Evolutionary conservation across 2,113 vertebrate genomes (phyloP).

Genomic region (Tachysurus vachellii): DNA sequence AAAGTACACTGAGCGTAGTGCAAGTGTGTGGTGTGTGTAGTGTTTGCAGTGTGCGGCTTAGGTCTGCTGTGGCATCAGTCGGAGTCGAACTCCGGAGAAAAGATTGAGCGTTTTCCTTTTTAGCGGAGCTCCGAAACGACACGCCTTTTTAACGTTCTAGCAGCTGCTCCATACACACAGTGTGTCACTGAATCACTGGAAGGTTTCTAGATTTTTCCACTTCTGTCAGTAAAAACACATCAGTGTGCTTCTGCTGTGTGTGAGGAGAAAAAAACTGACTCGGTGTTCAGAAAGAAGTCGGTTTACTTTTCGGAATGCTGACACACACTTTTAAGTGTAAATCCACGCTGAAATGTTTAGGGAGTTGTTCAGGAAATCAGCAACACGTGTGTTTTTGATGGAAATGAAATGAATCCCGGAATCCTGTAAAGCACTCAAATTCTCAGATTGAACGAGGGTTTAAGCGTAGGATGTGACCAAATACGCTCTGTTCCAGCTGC

Average conservation of each 20-base stretch:
- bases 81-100: neutral
- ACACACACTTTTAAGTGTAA: neutral
- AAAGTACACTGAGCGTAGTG: no score
- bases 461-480: neutral
- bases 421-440: neutral
- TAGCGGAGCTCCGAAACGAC: neutral
- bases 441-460: neutral
- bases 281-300: neutral
- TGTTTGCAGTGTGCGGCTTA: no score
- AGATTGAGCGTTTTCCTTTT: neutral
- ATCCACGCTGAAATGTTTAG: neutral
- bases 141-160: neutral
- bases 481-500: neutral
- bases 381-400: neutral
- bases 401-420: neutral
- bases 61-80: neutral
- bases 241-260: neutral
- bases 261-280: no score
- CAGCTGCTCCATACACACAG: neutral
- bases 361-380: neutral
- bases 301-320: neutral
- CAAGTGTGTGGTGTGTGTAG: no score
- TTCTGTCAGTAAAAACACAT: neutral
- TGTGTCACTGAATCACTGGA: neutral
- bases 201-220: neutral